Evolutionary conservation across 1,140 invertebrate species (phyloP), one percentile per base, ranked within the genome.

Genomic region (Tetragnatha versicolor): DNA sequence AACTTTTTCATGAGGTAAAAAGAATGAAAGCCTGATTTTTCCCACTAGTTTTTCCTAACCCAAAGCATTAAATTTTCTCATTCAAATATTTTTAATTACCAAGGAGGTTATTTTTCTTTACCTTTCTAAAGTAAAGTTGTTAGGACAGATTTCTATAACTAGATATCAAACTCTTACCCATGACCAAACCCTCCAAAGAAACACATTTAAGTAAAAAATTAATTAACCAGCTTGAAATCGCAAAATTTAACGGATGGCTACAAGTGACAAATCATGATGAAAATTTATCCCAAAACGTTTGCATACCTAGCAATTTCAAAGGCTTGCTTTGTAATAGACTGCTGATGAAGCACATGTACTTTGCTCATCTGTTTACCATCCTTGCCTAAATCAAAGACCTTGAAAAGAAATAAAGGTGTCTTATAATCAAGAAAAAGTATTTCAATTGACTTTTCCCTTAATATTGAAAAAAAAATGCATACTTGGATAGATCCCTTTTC

Each of bases 331-430:
- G 94, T 90, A 79, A 97, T 92, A 70, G 91, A 91, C 55, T 90
- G 89, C 85, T 95, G 91, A 37, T 91, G 90, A n/a, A 98, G 85
- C 79, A 91, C 90, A 3, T 91, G 91, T 39, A 98, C 87, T 83
- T 90, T 89, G 78, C 88, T 88, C 70, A 92, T 92, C 20, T 89
- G 89, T 69, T 91, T 90, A 45, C 94, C 93, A 84, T 94, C 91
- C 42, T 86, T 86, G 3, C 95, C 94, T 25, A 99, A 89, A 88
- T 98, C 94, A 90, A 92, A 98, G 5, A 97, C 92, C 85, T 94
- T 90, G 61, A 94, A 9, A 22, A 39, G 49, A 75, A 72, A 45
- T 20, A 72, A 72, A 20, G 2, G 25, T 35, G 14, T 17, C 60
- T n/a, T 29, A 35, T 31, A n/a, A 53, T 63, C 17, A 17, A 17